Base-by-base conservation (phyloP, 2,113 vertebrate genomes). In the Synodontis membranacea region DNA sequence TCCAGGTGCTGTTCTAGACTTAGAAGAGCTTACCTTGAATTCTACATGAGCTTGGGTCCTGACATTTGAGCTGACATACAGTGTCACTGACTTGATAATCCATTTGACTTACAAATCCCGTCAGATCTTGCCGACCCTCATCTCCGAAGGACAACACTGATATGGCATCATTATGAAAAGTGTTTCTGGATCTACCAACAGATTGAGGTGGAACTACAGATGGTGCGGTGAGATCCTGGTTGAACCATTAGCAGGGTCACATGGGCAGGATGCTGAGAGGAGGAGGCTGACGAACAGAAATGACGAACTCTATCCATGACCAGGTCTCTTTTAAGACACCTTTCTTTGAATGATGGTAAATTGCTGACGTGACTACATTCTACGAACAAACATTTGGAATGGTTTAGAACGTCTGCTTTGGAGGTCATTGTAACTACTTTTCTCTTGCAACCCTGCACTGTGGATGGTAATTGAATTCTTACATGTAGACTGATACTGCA, bases 1-100 rank as follows among this genome's bases (percentile, higher is more conserved):
- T 80, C 44, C 17, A 44, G 79, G 25, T 39, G 64, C 62, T 31
- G 75, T 48, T 86, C 39, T 56, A 56, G 74, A 10, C 50, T 62
- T 66, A 72, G 54, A 87, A 75, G 66, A 56, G 62, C 31, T 39
- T 48, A 66, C 84, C 39, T 86, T 48, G 19, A 62, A 44, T 56
- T 68, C 81, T 11, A 80, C 25, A 54, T 39, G 58, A 62, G 52
- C 83, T 84, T 89, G 84, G 87, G 88, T 54, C n/a, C 54, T 42
- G 31, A 75, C 7, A n/a, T 72, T 72, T 42, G 21, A 72, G 11
- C 60, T 64, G 28, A 12, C 28, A 64, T 4, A 64, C 11, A 64
- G 1, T 62, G 60, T 64, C 60, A 64, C 0, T 64, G 60, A 64
- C 60, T 64, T 64, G 28, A 64, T 31, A 64, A 64, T 64, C 11